These are phyloP conservation scores for Pomatostomus ruficeps DNA, from an alignment of 2,113 vertebrate genomes.

Conservation along the genomic window DNA sequence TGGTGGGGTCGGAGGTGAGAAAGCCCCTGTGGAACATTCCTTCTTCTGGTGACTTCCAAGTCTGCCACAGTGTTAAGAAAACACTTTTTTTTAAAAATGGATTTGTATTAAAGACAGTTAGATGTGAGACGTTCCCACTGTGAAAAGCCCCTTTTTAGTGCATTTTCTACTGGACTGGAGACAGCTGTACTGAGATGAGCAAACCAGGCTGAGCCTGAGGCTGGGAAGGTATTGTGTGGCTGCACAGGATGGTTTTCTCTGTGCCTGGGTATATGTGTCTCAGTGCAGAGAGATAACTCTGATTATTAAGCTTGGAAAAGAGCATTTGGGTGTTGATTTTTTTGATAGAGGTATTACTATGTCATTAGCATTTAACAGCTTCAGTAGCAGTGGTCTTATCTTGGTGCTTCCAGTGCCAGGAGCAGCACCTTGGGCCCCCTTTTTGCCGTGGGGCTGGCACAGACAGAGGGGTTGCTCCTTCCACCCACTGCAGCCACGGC, in stretches of 20 bases:
- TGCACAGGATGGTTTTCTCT: neutral
- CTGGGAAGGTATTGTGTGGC: neutral
- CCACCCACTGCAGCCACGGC: accelerated
- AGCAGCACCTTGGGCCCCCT: accelerated
- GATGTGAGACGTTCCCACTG: neutral
- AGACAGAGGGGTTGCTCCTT: neutral
- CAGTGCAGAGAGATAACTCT: accelerated
- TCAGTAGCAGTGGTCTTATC: neutral
- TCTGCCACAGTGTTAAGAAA: neutral
- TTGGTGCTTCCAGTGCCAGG: neutral
- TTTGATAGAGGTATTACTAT: neutral
- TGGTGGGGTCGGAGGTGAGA: neutral
- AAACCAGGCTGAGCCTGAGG: neutral
- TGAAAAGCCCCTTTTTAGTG: neutral
- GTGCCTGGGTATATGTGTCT: neutral
- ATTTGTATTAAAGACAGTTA: neutral
- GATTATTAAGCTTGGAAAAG: neutral
- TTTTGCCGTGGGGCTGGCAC: neutral
- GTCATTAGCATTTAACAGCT: accelerated
- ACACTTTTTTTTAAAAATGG: accelerated
- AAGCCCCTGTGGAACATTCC: neutral
- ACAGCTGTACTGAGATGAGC: neutral
- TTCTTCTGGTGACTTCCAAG: neutral
- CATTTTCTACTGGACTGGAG: neutral
- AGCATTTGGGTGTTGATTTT: neutral